These are phyloP conservation scores for Chloropsis hardwickii DNA, from an alignment of 2,113 vertebrate genomes.

Conservation along the genomic window DNA sequence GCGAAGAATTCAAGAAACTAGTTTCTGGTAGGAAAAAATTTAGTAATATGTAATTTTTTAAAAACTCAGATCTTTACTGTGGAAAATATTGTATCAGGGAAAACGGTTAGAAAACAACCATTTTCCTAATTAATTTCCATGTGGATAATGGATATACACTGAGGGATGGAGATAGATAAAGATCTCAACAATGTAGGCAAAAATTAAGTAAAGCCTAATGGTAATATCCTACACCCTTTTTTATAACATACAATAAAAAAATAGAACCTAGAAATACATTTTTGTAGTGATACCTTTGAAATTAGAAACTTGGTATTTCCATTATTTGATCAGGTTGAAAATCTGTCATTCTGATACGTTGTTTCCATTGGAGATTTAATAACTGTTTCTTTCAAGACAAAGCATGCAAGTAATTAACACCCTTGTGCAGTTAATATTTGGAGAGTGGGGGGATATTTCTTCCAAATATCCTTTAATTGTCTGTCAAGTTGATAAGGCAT, in stretches of 20 bases:
- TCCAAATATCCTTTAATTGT: background rate
- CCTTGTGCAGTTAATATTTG: background rate
- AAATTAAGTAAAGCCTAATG: background rate
- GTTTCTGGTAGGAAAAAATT: background rate
- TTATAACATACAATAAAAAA: background rate
- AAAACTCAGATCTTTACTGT: background rate
- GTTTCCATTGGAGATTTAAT: background rate
- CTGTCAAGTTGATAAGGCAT: background rate
- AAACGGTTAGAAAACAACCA: background rate
- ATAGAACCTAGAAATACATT: background rate
- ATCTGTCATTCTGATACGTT: background rate
- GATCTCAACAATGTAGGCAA: background rate
- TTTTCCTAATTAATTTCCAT: constrained; percentile 16
- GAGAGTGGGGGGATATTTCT: background rate
- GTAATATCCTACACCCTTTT: background rate
- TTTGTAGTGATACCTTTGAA: background rate
- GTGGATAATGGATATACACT: background rate
- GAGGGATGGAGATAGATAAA: background rate
- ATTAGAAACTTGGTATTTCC: background rate
- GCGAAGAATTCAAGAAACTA: background rate
- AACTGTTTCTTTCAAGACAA: background rate
- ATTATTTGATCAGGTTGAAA: background rate
- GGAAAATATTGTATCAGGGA: background rate
- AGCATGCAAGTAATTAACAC: background rate
- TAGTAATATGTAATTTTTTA: background rate